These are phyloP conservation scores for Bilobella aurantiaca DNA, from an alignment of 1,140 invertebrate genomes.

Conservation along the genomic window DNA sequence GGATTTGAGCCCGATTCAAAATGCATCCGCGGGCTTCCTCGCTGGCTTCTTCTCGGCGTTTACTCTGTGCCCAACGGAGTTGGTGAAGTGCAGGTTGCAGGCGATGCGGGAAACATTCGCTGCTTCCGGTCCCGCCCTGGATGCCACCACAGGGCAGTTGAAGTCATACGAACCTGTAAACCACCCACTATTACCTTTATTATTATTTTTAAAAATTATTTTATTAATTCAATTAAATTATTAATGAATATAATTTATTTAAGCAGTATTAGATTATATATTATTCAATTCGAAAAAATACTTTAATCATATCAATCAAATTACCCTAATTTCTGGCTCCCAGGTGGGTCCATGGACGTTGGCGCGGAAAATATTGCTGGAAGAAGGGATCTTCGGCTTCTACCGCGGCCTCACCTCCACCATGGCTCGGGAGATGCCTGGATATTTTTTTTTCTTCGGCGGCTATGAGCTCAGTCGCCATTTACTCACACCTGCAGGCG, in stretches of 20 bases:
- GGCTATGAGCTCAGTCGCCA: constrained; percentile 77
- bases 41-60: constrained; percentile 96
- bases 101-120: constrained; percentile 73
- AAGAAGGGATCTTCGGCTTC: constrained; percentile 68
- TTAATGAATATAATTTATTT: too few relatives aligned
- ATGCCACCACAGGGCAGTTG: too few relatives aligned
- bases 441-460: constrained; percentile 98
- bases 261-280: too few relatives aligned
- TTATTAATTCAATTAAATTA: too few relatives aligned
- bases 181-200: too few relatives aligned
- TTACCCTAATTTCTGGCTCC: too few relatives aligned
- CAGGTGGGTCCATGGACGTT: constrained; percentile 58
- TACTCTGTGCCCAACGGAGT: constrained; percentile 90
- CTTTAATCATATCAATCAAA: too few relatives aligned
- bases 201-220: too few relatives aligned
- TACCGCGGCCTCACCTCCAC: constrained; percentile 85
- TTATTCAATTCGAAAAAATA: too few relatives aligned
- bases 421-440: constrained; percentile 92
- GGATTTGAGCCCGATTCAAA: constrained; percentile 65
- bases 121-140: not conserved
- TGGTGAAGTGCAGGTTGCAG: constrained; percentile 95
- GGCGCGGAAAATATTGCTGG: constrained; percentile 62
- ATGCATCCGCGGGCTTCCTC: constrained; percentile 85
- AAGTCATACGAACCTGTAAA: too few relatives aligned
- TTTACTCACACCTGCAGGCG: constrained; percentile 51